Evolutionary conservation across 1,140 invertebrate species (phyloP).

Genomic region (Drosophila pandora): DNA sequence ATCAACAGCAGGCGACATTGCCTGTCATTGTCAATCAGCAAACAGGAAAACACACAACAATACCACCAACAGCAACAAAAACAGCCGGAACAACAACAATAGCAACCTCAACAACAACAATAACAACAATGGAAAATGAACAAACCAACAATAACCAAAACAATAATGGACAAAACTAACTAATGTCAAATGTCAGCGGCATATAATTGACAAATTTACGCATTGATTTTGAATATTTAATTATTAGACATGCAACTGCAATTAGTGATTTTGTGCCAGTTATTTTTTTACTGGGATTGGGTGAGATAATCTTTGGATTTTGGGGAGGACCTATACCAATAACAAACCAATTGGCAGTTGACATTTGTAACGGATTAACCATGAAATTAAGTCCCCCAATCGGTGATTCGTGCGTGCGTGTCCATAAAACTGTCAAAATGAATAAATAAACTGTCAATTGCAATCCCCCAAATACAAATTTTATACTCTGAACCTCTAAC

Average conservation of each 20-base stretch:
- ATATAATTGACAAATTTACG: constrained; percentile 46
- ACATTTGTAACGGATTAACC: constrained; percentile 71
- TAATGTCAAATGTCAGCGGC: constrained; percentile 63
- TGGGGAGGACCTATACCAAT: background rate
- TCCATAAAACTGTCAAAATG: constrained; percentile 60
- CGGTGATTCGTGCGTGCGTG: constrained; percentile 52
- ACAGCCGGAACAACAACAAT: constrained; percentile 7
- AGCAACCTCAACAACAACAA: constrained; percentile 13
- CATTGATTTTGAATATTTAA: constrained; percentile 62
- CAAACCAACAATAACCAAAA: constrained; percentile 3
- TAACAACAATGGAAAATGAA: constrained; percentile 9
- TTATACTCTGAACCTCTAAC: background rate
- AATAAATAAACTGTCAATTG: constrained; percentile 51
- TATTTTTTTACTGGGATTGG: background rate
- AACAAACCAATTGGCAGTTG: constrained; percentile 58
- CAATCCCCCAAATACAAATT: background rate
- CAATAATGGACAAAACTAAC: constrained; percentile 28
- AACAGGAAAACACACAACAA: constrained; percentile 26
- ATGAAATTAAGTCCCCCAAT: constrained; percentile 63
- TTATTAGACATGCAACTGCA: constrained; percentile 52
- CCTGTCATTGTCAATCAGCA: constrained; percentile 40
- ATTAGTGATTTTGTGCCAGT: constrained; percentile 38
- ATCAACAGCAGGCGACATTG: constrained; percentile 22
- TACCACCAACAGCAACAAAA: constrained; percentile 9
- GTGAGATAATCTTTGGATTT: background rate